These are phyloP conservation scores for Phrynocephalus forsythii DNA, from an alignment of 2,797 vertebrate genomes.

Conservation along the genomic window DNA sequence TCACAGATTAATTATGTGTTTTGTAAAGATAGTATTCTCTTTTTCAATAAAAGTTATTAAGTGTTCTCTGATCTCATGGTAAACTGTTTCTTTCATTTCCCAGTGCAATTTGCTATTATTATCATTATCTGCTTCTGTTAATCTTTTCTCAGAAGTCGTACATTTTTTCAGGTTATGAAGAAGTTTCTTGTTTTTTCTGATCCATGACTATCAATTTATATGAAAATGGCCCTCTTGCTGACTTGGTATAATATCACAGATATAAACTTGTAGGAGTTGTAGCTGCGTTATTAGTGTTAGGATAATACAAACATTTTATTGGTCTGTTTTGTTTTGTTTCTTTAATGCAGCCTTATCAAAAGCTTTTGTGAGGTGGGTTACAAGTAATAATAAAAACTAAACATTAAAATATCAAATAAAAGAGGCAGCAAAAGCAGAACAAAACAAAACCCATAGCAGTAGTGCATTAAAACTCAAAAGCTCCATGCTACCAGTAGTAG, in stretches of 20 bases:
- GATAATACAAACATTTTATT: neutral
- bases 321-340: neutral
- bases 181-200: slow-evolving; percentile 9
- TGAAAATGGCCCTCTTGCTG: neutral
- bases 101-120: neutral
- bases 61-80: slow-evolving; percentile 2
- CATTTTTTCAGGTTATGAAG: neutral
- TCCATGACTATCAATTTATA: neutral
- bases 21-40: neutral
- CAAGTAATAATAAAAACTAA: neutral
- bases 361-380: neutral
- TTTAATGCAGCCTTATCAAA: neutral
- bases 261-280: neutral
- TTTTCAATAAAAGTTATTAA: slow-evolving; percentile 4
- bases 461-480: neutral
- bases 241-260: neutral
- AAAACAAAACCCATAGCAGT: too few species aligned
- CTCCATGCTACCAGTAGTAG: too few species aligned
- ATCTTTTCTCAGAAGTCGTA: neutral
- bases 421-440: neutral
- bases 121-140: neutral
- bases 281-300: neutral
- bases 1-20: slow-evolving; percentile 32
- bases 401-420: neutral
- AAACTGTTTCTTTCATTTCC: neutral